These are phyloP conservation scores for Platalea minor DNA, from an alignment of 2,797 vertebrate genomes.

Conservation along the genomic window DNA sequence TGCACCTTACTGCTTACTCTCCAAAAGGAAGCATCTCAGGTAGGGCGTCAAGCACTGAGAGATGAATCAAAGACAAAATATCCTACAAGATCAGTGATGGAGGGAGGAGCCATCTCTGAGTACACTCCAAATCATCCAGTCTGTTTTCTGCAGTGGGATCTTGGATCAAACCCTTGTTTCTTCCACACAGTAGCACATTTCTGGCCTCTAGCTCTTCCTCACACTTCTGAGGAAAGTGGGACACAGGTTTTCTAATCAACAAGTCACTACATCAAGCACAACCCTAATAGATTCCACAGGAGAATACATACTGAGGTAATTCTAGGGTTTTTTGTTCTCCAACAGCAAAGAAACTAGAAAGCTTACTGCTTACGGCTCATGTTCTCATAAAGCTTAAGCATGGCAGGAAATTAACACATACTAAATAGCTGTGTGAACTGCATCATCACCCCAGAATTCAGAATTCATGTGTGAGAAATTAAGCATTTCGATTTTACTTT, in stretches of 20 bases:
- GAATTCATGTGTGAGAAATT: neutral
- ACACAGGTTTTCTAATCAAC: neutral
- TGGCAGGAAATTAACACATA: neutral
- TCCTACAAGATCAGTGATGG: neutral
- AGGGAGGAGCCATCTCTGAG: neutral
- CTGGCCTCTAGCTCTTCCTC: neutral
- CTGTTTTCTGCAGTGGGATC: neutral
- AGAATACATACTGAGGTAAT: neutral
- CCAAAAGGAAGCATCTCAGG: neutral
- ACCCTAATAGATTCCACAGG: neutral
- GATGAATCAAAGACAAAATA: neutral
- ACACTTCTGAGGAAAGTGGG: neutral
- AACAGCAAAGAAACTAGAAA: neutral
- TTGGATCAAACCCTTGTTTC: neutral
- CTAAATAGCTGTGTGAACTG: neutral
- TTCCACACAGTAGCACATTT: neutral
- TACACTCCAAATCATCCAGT: neutral
- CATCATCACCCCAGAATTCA: neutral
- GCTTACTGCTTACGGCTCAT: neutral
- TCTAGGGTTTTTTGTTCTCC: neutral
- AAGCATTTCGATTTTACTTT: neutral
- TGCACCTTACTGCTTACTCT: neutral
- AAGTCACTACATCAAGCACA: neutral
- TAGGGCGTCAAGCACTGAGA: neutral
- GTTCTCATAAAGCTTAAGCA: neutral